phyloP scores from a whole-genome alignment of 2,888 invertebrate genomes.

The Drosophila acutilabella region DNA sequence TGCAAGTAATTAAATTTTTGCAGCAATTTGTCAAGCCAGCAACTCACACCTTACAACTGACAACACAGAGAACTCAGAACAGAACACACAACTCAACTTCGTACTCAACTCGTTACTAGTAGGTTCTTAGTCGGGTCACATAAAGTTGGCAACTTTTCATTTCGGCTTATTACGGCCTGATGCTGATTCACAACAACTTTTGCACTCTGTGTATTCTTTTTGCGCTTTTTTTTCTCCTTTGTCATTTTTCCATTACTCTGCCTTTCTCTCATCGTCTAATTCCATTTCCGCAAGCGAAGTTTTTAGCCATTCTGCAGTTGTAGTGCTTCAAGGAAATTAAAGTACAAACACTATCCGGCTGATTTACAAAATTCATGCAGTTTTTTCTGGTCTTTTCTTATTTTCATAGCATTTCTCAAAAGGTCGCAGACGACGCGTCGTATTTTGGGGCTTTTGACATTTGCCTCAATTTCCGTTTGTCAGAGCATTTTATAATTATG shows the following conservation, averaged over 20 bases:
- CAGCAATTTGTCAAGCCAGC: conserved; percentile 58
- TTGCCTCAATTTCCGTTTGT: conserved; percentile 61
- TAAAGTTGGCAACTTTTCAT: conserved; percentile 58
- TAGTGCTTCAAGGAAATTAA: conserved; percentile 65
- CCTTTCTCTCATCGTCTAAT: conserved; percentile 46
- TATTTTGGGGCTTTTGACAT: conserved; percentile 44
- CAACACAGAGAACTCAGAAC: no score
- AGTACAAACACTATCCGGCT: conserved; percentile 71
- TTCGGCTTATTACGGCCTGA: conserved; percentile 53
- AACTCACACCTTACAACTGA: conserved; percentile 23
- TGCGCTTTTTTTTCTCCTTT: no score
- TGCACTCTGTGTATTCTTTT: neutral
- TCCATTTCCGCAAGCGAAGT: conserved; percentile 67
- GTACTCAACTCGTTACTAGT: conserved; percentile 8
- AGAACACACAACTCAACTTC: neutral
- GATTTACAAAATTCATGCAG: conserved; percentile 1
- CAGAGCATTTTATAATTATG: conserved; percentile 60
- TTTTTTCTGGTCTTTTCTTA: neutral
- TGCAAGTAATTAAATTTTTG: conserved; percentile 67
- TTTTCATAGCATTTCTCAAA: neutral
- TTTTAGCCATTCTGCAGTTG: conserved; percentile 57
- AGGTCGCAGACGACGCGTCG: conserved; percentile 33
- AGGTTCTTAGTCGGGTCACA: conserved; percentile 61
- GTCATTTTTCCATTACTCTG: neutral
- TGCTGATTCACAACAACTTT: conserved; percentile 29